Evolutionary conservation across 2,888 invertebrate species (phyloP), one percentile per base, ranked within the genome.

Genomic region (Chromoteleia sp.): DNA sequence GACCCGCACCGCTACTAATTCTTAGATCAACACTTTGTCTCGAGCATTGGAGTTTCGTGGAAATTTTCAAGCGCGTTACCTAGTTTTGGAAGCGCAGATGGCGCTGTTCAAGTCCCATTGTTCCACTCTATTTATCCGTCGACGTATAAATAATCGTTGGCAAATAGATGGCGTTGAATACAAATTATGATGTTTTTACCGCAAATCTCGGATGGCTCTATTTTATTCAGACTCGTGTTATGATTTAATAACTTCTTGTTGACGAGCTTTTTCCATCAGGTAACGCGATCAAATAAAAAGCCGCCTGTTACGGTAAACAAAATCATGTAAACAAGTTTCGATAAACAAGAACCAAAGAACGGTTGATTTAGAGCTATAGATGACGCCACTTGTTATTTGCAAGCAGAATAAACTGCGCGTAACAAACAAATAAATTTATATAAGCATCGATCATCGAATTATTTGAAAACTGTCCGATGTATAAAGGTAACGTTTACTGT

Each of bases 21-120:
- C n/a, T n/a, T n/a, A n/a, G 58, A 56, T 58, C 58, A 48, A 58
- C 29, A 29, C 12, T 25, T 36, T 17, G 15, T 15, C 8, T 10
- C 3, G 7, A 36, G 21, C 29, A 8, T 50, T 12, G 6, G 52
- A 39, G 41, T 8, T 29, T 56, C 19, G 19, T 17, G 17, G 19
- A 36, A n/a, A 33, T 33, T 33, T 25, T 33, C 33, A 1, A 33
- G 7, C 33, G n/a, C 12, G 39, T 39, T 39, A 39, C 39, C 12
- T 39, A 12, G 12, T 45, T 45, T 45, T 45, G 19, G 1, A 21
- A 21, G 5, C 5, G 15, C 17, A 45, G 45, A 15, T 45, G 21
- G 45, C 21, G 19, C 45, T 45, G 19, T 7, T 21, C 39, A 6
- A 39, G 2, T 39, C 1, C 10, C 7, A 8, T 33, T 17, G 43